Evolutionary conservation across 2,888 invertebrate species (phyloP).

Genomic region (Lottia gigantea): DNA sequence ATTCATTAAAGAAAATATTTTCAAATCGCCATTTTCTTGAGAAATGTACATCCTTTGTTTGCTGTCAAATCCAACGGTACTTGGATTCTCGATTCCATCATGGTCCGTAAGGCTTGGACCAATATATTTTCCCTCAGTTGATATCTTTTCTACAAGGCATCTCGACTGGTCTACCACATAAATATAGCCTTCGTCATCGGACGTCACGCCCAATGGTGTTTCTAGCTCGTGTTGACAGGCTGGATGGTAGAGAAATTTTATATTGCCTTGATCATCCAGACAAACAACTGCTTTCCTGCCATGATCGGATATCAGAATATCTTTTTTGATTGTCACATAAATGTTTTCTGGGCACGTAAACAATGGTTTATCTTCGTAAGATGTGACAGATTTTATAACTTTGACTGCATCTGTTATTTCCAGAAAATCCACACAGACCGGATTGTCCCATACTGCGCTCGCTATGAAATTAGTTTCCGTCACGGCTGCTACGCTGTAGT

Average conservation of each 20-base stretch:
- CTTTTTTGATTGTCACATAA: neutral
- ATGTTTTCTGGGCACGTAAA: conserved; percentile 5
- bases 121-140: neutral
- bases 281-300: neutral
- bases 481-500: neutral
- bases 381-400: neutral
- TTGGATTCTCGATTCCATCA: neutral
- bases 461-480: neutral
- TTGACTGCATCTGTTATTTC: neutral
- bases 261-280: neutral
- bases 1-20: neutral
- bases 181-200: neutral
- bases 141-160: neutral
- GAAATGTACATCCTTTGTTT: neutral
- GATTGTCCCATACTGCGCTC: conserved; percentile 3
- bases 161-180: conserved; percentile 1
- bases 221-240: neutral
- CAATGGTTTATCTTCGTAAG: neutral
- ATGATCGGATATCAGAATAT: neutral
- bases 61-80: neutral
- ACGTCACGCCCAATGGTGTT: neutral
- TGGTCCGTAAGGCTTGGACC: neutral
- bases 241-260: neutral
- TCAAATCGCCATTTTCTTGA: neutral
- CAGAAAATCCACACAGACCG: neutral